Evolutionary conservation across 2,888 invertebrate genomes (phyloP), one percentile per base, ranked within the genome.

Genomic region (Chrysotoxum bicinctum): DNA sequence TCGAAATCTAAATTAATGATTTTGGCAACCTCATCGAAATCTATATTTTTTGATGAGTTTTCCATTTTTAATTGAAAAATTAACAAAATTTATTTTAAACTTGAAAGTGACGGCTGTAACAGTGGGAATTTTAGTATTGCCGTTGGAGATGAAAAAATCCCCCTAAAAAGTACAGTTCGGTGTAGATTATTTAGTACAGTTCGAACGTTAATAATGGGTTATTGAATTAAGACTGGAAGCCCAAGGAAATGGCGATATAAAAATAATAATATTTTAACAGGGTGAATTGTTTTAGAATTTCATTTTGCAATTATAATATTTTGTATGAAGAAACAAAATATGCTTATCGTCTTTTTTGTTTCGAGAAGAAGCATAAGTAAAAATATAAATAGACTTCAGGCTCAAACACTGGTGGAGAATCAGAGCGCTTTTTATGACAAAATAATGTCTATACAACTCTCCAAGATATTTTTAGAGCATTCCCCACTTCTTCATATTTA

Each of bases 1-100:
- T 85, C 84, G 26, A 87, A 81, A 14, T 89, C 80, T 3, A 72
- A 72, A 3, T 77, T 48, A 2, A 89, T 75, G 14, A 87, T 77
- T 5, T 68, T 66, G 0, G 89, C 75, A 80, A 89, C 87, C 66
- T 87, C 43, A 72, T 75, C 64, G 81, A 87, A 87, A 86, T 88
- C 62, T 45, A 70, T 80, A 32, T 73, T 60, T 4, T 45, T 26
- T 12, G 76, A 14, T 45, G 35, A 16, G 7, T 56, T 69, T 14
- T 54, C 40, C 85, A 85, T 85, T 56, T 60, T 45, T 21, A 8
- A 7, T 19, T 8, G 16, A 5, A 16, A 56, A 56, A 35, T 30
- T 7, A 23, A 40, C 30, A 21, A 60, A 76, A 35, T 45, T 30
- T 16, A 60, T 26, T 52, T 52, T 50, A 23, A 35, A 52, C 23